These are phyloP conservation scores for Dorcus parallelipipedus DNA, from an alignment of 2,888 invertebrate species.

Conservation along the genomic window DNA sequence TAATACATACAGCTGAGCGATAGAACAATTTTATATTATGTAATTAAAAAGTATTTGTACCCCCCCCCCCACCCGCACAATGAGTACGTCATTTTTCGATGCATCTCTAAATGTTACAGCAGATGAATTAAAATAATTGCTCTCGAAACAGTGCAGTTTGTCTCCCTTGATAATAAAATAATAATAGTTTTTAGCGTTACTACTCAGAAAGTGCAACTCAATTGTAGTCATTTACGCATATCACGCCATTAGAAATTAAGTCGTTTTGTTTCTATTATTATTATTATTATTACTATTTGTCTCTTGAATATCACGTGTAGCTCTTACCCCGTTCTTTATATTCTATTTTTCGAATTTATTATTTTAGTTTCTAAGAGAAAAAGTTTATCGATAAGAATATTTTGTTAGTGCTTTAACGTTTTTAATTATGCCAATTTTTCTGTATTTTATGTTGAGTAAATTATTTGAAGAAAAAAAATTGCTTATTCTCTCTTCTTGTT, in stretches of 20 bases:
- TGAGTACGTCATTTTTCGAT: neutral
- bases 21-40: neutral
- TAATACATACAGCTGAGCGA: neutral
- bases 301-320: conserved; percentile 13
- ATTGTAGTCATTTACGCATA: conserved; percentile 14
- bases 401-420: conserved; percentile 6
- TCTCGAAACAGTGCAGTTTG: no score
- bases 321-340: conserved; percentile 6
- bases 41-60: neutral
- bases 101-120: no score
- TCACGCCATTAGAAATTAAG: conserved; percentile 15
- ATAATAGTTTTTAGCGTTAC: neutral
- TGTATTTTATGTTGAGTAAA: conserved; percentile 15
- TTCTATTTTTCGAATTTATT: conserved; percentile 11
- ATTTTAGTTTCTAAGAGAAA: conserved; percentile 9
- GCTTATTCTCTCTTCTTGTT: no score
- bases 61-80: neutral
- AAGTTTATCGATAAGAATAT: neutral
- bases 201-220: conserved; percentile 14
- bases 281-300: neutral
- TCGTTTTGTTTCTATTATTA: conserved; percentile 1
- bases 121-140: conserved; percentile 3
- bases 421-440: conserved; percentile 12
- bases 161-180: neutral
- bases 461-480: conserved; percentile 9